These are phyloP conservation scores for Panagrolaimus sp. DNA, from an alignment of 1,140 invertebrate genomes.

Conservation along the genomic window DNA sequence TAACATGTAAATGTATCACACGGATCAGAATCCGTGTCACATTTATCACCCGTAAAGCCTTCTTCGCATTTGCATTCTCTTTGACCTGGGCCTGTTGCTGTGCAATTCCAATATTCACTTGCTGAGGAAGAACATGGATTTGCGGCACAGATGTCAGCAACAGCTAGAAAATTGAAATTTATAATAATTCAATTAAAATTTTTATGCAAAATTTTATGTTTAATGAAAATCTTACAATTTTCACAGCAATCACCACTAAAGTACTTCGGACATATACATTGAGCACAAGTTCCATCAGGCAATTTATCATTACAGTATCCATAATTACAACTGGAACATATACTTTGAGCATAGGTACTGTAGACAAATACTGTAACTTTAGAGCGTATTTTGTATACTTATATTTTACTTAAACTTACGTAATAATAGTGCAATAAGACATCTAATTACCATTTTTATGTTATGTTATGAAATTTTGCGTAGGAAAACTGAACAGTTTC, in stretches of 20 bases:
- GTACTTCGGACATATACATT: not conserved
- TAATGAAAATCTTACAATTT: not conserved
- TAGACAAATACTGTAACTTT: too few species aligned
- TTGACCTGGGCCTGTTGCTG: not conserved
- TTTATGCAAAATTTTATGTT: too few species aligned
- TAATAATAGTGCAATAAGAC: too few species aligned
- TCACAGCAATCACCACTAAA: constrained; percentile 5
- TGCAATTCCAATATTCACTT: not conserved
- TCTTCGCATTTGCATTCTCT: not conserved
- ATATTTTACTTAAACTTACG: too few species aligned
- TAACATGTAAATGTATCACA: not conserved
- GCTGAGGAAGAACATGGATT: constrained; percentile 3
- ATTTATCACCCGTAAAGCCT: not conserved
- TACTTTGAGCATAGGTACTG: too few species aligned
- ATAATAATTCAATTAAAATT: too few species aligned
- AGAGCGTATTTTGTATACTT: too few species aligned
- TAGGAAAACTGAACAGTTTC: too few species aligned
- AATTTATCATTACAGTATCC: not conserved
- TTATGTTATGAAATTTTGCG: too few species aligned
- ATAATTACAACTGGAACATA: not conserved
- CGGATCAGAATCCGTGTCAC: not conserved
- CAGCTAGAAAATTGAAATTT: too few species aligned
- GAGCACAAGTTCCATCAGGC: not conserved
- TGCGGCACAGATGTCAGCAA: not conserved
- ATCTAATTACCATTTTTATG: too few species aligned